Evolutionary conservation across 1,140 invertebrate genomes (phyloP).

Genomic region (Cherax destructor): DNA sequence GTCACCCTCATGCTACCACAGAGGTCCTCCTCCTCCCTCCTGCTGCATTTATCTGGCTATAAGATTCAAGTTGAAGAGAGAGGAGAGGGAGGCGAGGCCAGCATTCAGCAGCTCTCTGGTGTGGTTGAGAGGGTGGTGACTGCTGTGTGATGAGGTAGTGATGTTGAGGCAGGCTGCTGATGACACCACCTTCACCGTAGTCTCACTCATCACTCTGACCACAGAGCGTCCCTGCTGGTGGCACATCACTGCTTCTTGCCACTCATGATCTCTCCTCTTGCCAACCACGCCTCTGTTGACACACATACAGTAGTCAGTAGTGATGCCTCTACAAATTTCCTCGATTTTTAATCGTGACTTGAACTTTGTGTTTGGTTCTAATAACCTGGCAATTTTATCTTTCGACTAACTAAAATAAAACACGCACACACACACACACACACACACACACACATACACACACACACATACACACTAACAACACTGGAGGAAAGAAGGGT

Average conservation of each 20-base stretch:
- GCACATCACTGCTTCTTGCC: constrained; percentile 50
- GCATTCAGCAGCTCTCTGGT: constrained; percentile 9
- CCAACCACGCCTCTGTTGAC: too few relatives aligned
- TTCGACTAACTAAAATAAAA: too few relatives aligned
- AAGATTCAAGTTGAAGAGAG: background rate
- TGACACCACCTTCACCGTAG: constrained; percentile 56
- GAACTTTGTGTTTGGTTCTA: background rate
- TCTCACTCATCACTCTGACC: constrained; percentile 47
- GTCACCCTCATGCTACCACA: too few relatives aligned
- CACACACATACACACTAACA: too few relatives aligned
- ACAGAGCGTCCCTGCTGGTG: constrained; percentile 56
- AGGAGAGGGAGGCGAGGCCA: constrained; percentile 12
- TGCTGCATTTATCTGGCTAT: background rate
- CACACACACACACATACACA: too few relatives aligned
- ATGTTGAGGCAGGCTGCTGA: constrained; percentile 38
- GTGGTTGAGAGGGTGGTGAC: background rate
- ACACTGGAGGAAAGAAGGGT: too few relatives aligned
- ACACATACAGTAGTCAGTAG: too few relatives aligned
- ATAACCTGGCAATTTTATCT: too few relatives aligned
- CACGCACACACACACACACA: too few relatives aligned
- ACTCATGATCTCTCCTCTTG: too few relatives aligned
- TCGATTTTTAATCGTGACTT: background rate
- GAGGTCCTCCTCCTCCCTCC: too few relatives aligned
- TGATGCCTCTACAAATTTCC: too few relatives aligned
- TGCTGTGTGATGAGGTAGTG: background rate